Evolutionary conservation across 2,888 invertebrate species (phyloP), one percentile per base, ranked within the genome.

Genomic region (Clivina fossor): DNA sequence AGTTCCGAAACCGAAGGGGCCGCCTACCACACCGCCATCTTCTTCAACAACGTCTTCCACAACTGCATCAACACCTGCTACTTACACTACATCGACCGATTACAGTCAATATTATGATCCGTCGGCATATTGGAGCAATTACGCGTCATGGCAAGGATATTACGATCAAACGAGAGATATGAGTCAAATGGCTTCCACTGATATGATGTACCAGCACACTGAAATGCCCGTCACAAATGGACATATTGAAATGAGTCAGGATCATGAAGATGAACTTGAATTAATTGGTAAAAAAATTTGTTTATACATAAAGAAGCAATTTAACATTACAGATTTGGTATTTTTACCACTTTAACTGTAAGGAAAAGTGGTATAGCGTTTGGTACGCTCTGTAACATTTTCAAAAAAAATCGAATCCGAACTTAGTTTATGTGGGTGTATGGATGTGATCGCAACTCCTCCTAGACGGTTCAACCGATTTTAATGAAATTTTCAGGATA

Each of bases 61-160:
- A 2, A 62, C 70, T 7, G 63, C 73, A 24, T n/a, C n/a, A n/a
- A 66, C 70, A 2, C 69, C 70, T 11, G 58, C 59, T 16, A n/a
- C n/a, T n/a, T n/a, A n/a, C n/a, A n/a, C n/a, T n/a, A 59, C 55
- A 59, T 11, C 59, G 15, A 64, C 82, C 72, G 82, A 87, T 73
- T 81, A 87, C 77, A 81, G 83, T 69, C 83, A 89, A 72, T 90
- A 90, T 74, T 89, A 90, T 72, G 90, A 90, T 74, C 87, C 89
- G 19, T 83, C 87, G 40, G 83, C 86, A 37, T 92, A 92, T 73
- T 92, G 91, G 91, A 90, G 90, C 70, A 90, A 90, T 71, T 92
- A 91, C 71, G 80, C 80, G 47, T 86, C 86, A 63, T 91, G 91
- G 91, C 85, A 72, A 62, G 70, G 71, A 33, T 74, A 74, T 63